Percentiles rank a stretch among this genome's conserved stretches.
Conservation (phyloP, 2,113 vertebrate species). For the Forbesichthys agassizii region DNA sequence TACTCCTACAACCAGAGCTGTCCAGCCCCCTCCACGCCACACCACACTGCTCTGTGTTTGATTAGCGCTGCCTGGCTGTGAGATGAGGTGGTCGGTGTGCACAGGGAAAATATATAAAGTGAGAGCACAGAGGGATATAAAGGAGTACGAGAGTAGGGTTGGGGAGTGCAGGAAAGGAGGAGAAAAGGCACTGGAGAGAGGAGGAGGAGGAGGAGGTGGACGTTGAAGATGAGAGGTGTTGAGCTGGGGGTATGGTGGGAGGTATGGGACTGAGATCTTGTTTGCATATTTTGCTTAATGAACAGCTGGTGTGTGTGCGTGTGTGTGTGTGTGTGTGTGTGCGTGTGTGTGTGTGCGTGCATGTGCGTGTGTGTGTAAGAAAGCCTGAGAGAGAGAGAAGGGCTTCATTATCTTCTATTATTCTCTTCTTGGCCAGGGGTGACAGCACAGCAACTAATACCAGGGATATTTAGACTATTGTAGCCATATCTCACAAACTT, state of each 20-base stretch:
- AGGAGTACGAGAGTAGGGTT: neutral
- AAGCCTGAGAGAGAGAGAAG: constrained; percentile 59
- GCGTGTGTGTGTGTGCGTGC: neutral
- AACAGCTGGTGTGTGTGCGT: constrained; percentile 72
- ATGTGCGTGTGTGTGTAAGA: constrained; percentile 28
- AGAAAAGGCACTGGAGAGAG: neutral
- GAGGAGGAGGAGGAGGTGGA: neutral
- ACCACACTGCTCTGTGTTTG: constrained; percentile 23
- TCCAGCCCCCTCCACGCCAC: neutral
- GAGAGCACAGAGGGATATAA: neutral
- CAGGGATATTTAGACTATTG: constrained; percentile 56
- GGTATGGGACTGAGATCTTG: constrained; percentile 54
- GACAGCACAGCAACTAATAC: constrained; percentile 72
- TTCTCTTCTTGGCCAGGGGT: constrained; percentile 79
- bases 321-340: constrained; percentile 23
- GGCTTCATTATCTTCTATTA: constrained; percentile 74
- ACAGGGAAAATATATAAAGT: neutral
- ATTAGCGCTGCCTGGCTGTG: constrained; percentile 35
- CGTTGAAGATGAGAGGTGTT: neutral
- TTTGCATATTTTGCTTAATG: constrained; percentile 90
- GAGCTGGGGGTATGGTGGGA: constrained; percentile 16
- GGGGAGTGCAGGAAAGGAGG: neutral
- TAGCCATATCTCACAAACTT: neutral
- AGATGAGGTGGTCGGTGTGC: neutral
- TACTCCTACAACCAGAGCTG: constrained; percentile 3